A percentile compares a stretch with the other conserved stretches of the same genome.
Evolutionary conservation across 2,113 vertebrate genomes (phyloP).

Genomic region (Tapirus terrestris): DNA sequence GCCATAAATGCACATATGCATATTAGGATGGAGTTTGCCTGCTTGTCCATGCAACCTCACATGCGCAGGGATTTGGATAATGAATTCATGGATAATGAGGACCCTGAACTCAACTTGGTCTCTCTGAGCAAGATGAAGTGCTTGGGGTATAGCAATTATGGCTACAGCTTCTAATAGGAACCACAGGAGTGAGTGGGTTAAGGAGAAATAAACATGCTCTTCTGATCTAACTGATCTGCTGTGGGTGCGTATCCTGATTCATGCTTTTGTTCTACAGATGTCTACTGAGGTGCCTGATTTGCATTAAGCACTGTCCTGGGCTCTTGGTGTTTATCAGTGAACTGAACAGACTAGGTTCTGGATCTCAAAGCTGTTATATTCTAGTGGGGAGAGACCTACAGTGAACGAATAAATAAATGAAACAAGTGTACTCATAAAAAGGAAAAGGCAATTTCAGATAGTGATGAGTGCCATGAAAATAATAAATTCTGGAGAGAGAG

Average conservation of each 20-base stretch:
- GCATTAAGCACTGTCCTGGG: background rate
- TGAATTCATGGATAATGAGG: constrained; percentile 35
- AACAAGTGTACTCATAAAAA: background rate
- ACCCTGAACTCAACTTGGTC: constrained; percentile 3
- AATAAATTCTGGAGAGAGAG: background rate
- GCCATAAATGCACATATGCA: background rate
- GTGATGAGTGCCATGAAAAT: background rate
- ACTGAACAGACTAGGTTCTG: background rate
- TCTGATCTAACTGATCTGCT: background rate
- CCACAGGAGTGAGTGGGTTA: background rate
- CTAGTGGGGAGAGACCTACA: background rate
- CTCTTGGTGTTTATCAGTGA: background rate
- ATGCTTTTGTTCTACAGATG: background rate
- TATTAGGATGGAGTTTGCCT: background rate
- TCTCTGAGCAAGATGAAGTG: constrained; percentile 34
- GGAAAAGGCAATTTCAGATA: background rate
- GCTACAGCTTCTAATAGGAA: background rate
- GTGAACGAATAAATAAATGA: background rate
- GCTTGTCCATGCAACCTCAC: background rate
- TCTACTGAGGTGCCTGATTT: background rate
- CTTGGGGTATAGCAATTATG: background rate
- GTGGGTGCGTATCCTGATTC: background rate
- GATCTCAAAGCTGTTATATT: background rate
- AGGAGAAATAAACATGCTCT: constrained; percentile 36
- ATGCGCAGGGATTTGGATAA: background rate